phyloP scores from a whole-genome alignment of 2,797 vertebrate genomes.

The Phataginus tricuspis region DNA sequence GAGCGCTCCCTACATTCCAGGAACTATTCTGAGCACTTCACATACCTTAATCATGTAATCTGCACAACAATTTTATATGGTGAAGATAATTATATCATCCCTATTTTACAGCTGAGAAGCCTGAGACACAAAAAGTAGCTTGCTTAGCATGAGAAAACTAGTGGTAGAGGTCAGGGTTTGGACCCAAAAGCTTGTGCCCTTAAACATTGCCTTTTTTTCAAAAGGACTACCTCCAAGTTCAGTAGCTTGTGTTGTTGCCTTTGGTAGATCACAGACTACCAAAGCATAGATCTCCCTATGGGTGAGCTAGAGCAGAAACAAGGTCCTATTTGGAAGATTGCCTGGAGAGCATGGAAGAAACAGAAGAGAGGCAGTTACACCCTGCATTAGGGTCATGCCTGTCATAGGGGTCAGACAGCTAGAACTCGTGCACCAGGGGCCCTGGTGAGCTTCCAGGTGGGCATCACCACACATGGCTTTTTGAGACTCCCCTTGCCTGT shows the following conservation, averaged over 20 bases:
- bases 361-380: background rate
- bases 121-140: background rate
- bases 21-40: constrained; percentile 29
- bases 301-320: background rate
- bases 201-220: background rate
- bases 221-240: background rate
- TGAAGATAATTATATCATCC: background rate
- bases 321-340: background rate
- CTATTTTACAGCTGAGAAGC: background rate
- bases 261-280: background rate
- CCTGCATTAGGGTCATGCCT: background rate
- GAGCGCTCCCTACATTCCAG: background rate
- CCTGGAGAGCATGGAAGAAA: background rate
- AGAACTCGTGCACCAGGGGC: background rate
- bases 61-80: background rate
- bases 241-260: background rate
- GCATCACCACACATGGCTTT: background rate
- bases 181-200: background rate
- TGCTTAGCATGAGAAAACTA: background rate
- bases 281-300: background rate
- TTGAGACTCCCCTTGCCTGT: background rate
- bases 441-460: background rate
- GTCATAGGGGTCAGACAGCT: background rate
- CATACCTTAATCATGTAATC: background rate
- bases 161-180: background rate